phyloP scores from a whole-genome alignment of 2,888 invertebrate genomes.

The Chaetogeoica ovagalla region DNA sequence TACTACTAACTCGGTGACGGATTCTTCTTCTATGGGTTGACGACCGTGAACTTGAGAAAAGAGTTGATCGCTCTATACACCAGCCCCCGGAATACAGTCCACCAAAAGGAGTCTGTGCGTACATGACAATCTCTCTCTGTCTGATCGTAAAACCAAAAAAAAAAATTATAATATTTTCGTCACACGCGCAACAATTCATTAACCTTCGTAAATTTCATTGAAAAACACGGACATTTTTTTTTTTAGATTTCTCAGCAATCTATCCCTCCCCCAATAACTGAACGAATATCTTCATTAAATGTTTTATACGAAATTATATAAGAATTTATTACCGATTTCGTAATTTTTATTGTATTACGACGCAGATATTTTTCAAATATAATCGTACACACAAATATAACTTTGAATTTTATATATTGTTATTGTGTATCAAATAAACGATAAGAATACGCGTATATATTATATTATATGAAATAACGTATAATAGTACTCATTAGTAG shows the following conservation, averaged over 20 bases:
- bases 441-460: not conserved
- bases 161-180: too few species aligned
- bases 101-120: too few species aligned
- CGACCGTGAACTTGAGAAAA: constrained; percentile 39
- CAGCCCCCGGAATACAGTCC: not conserved
- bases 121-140: too few species aligned
- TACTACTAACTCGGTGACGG: not conserved
- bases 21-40: constrained; percentile 39
- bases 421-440: not conserved
- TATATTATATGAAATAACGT: not conserved
- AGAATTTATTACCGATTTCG: not conserved
- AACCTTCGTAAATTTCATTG: too few species aligned
- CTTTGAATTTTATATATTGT: not conserved
- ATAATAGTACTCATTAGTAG: not conserved
- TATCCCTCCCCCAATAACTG: not conserved
- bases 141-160: too few species aligned
- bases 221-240: too few species aligned
- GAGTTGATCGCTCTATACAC: not conserved
- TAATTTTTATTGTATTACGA: not conserved
- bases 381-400: not conserved
- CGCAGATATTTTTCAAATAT: not conserved
- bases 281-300: not conserved
- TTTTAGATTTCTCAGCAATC: too few species aligned
- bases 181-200: too few species aligned
- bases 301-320: too few species aligned